Evolutionary conservation across 1,140 invertebrate species (phyloP), one percentile per base, ranked within the genome.

Genomic region (Forficula auricularia): DNA sequence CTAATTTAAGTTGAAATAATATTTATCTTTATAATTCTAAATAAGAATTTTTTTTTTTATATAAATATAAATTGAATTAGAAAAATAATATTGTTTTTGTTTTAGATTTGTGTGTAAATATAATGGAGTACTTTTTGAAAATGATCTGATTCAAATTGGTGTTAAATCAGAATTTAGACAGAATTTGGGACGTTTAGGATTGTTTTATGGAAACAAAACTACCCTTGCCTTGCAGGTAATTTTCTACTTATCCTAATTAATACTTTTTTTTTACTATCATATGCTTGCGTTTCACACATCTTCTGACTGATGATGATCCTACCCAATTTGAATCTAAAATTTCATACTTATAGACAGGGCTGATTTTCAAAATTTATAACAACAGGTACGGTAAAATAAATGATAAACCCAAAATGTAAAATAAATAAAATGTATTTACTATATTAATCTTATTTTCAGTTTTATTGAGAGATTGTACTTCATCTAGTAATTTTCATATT

Each of bases 121-220:
- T 56, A 94, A 92, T 65, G 96, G 95, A 20, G 87, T 98, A 19
- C 69, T 98, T 9, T 98, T 92, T 67, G 95, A 99, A 67, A 98
- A 95, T 67, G 91, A 97, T 56, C 66, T 97, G 36, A 80, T 99
- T 43, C 95, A 98, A 71, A 95, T 99, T 54, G 95, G 94, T 41
- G 87, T 97, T 0, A 98, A 98, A 63, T 88, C 89, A 50, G 95
- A 99, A 63, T 92, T 82, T 53, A 70, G 89, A 55, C 83, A 91
- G 60, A 97, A 98, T 68, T 70, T 98, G 48, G 94, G 91, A 6
- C 74, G 95, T 47, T 71, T 99, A 50, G 87, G 85, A 18, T 64
- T 99, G 16, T 98, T 96, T 61, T 98, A 97, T 67, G 95, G 94
- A 41, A 99, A 99, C 61, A 99, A 99, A 68, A 96, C 92, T 27